Conservation (phyloP, 2,888 invertebrate genomes). For the Pyrgus malvae region DNA sequence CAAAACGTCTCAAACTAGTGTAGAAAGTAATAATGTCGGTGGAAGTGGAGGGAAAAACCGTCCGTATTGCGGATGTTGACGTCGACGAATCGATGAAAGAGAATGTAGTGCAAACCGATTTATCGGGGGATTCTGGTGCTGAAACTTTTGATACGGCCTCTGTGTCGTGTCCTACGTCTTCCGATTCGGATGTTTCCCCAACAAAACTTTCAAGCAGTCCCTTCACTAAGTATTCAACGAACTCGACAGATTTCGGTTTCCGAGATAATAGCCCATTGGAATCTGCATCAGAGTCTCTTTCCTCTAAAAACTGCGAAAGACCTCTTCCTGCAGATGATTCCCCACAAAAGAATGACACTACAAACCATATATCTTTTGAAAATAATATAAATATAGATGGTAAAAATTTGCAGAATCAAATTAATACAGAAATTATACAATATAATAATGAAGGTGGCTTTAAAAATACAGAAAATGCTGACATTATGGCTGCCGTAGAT, state of each 20-base stretch:
- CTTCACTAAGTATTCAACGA: background rate
- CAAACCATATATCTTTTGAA: background rate
- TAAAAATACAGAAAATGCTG: no score
- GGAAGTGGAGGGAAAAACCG: constrained; percentile 42
- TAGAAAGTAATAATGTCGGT: constrained; percentile 51
- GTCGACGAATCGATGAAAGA: constrained; percentile 53
- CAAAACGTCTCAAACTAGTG: constrained; percentile 16
- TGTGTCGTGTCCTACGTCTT: constrained; percentile 40
- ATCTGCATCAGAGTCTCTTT: constrained; percentile 6
- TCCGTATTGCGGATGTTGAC: constrained; percentile 58
- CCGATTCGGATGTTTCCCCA: constrained; percentile 48
- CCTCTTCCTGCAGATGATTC: constrained; percentile 3
- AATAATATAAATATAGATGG: background rate
- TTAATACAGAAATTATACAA: background rate
- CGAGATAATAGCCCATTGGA: constrained; percentile 16
- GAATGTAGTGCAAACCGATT: constrained; percentile 46
- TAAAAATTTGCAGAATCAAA: background rate
- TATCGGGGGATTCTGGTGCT: constrained; percentile 57
- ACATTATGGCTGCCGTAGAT: no score
- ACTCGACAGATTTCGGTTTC: background rate
- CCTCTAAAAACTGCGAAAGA: constrained; percentile 16
- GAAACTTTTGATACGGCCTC: constrained; percentile 50
- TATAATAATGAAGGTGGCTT: no score
- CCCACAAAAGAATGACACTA: background rate
- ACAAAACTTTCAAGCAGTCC: constrained; percentile 38